Percentiles rank a stretch among this genome's conserved stretches.
phyloP scores from a whole-genome alignment of 2,113 vertebrate genomes.

The Tylochromis polylepis region DNA sequence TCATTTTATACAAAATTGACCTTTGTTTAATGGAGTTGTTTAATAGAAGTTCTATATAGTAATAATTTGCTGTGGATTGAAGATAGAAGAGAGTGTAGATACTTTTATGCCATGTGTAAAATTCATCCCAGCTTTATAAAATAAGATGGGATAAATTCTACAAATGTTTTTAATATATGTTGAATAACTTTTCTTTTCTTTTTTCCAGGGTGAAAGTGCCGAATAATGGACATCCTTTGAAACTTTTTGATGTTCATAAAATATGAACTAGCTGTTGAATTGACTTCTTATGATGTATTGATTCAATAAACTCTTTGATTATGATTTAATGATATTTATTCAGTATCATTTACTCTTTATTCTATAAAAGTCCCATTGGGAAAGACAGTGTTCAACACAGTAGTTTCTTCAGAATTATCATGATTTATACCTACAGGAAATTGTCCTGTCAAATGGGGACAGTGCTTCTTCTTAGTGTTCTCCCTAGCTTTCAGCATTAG shows the following conservation, averaged over 20 bases:
- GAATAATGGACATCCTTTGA: not conserved
- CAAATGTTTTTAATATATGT: too few species aligned
- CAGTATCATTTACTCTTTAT: not conserved
- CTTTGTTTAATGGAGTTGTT: not conserved
- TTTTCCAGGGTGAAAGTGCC: not conserved
- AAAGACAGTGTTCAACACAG: not conserved
- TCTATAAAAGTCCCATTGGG: not conserved
- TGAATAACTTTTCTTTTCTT: too few species aligned
- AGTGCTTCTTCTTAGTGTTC: not conserved
- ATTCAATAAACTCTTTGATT: not conserved
- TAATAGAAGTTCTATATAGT: not conserved
- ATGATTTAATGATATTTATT: not conserved
- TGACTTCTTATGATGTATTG: not conserved
- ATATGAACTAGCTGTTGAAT: slow-evolving; percentile 15
- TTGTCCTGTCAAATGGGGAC: not conserved
- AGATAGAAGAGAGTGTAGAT: too few species aligned
- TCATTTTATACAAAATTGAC: not conserved
- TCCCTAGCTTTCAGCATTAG: not conserved
- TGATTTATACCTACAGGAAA: not conserved
- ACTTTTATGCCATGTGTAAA: too few species aligned
- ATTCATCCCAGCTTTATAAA: not conserved
- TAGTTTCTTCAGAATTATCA: not conserved
- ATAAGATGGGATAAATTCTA: too few species aligned
- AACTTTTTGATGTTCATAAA: slow-evolving; percentile 11
- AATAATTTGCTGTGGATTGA: too few species aligned